phyloP scores from a whole-genome alignment of 2,888 invertebrate species.

The Mimumesa dahlbomi region DNA sequence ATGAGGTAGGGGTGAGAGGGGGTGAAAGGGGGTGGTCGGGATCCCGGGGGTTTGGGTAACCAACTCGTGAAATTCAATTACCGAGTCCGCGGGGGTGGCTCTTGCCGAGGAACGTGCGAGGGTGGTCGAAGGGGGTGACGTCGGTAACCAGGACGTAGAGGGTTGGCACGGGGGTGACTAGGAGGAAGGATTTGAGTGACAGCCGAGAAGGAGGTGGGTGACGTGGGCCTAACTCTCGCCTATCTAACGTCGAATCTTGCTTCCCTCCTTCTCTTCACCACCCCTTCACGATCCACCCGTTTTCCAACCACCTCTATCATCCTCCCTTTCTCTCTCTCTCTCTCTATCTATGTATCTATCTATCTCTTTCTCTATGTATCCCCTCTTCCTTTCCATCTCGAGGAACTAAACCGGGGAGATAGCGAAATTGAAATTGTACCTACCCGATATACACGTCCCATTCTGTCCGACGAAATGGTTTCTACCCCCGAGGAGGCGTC shows the following conservation, averaged over 20 bases:
- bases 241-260: slow-evolving; percentile 72
- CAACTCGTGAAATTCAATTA: slow-evolving; percentile 81
- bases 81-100: slow-evolving; percentile 73
- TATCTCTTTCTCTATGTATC: too few species aligned
- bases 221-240: slow-evolving; percentile 65
- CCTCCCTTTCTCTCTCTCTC: slow-evolving; percentile 11
- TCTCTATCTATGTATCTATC: too few species aligned
- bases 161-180: slow-evolving; percentile 50
- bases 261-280: slow-evolving; percentile 31
- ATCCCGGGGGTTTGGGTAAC: slow-evolving; percentile 76
- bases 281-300: slow-evolving; percentile 8
- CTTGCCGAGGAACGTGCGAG: slow-evolving; percentile 60
- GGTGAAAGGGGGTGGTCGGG: too few species aligned
- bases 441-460: slow-evolving; percentile 58
- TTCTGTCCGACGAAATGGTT: slow-evolving; percentile 51
- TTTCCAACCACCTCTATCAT: slow-evolving; percentile 24
- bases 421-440: slow-evolving; percentile 75
- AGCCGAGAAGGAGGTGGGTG: slow-evolving; percentile 74
- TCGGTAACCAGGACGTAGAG: slow-evolving; percentile 42
- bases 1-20: too few species aligned
- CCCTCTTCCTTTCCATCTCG: slow-evolving; percentile 27
- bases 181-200: slow-evolving; percentile 77
- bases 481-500: slow-evolving; percentile 23
- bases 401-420: slow-evolving; percentile 69
- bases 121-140: slow-evolving; percentile 55